Base-by-base conservation (phyloP, 2,888 invertebrate species). In the Pomacea canaliculata region DNA sequence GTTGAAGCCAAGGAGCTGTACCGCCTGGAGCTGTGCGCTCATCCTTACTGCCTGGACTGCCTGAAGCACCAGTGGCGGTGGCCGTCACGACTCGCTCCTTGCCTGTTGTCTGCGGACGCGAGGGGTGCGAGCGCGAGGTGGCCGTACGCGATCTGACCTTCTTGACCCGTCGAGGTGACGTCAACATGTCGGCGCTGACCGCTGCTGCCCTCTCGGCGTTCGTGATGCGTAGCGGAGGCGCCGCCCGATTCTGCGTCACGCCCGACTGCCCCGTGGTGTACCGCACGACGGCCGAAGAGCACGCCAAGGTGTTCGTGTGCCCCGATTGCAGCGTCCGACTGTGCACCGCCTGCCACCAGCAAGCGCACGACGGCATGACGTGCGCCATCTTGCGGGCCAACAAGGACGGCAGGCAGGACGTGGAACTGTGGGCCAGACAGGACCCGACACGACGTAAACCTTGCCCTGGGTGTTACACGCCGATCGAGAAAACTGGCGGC, bases 211-310 rank as follows among this genome's bases (percentile, higher is more conserved):
- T 87, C 7, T 75, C 80, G 19, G 73, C 79, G 13, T 87, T 84
- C 77, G 82, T 87, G 12, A 37, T 60, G 18, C 70, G 70, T 68
- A 83, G 86, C 19, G 62, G 73, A 12, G 71, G 80, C 46, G 73
- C 76, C 18, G 86, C 80, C 76, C 80, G 77, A 19, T 88, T 82
- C 78, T 89, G 89, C 76, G 48, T 82, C 13, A 87, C 88, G 3
- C 86, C 89, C 0, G 84, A 89, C 76, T 89, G 89, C 69, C 79
- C 81, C 8, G 83, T 83, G 73, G 80, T 88, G n/a, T 89, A 89
- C 71, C 78, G 81, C 18, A 79, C 84, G 0, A 82, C 84, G 8
- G 63, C 16, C 37, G 68, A 74, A 46, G 70, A 73, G 2, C 69
- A 73, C 9, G 83, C 83, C 0, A 51, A 76, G 18, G 70, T 71